A percentile compares a stretch with the other conserved stretches of the same genome.
Evolutionary conservation across 2,888 invertebrate species (phyloP).

Genomic region (Microctonus aethiopoides): DNA sequence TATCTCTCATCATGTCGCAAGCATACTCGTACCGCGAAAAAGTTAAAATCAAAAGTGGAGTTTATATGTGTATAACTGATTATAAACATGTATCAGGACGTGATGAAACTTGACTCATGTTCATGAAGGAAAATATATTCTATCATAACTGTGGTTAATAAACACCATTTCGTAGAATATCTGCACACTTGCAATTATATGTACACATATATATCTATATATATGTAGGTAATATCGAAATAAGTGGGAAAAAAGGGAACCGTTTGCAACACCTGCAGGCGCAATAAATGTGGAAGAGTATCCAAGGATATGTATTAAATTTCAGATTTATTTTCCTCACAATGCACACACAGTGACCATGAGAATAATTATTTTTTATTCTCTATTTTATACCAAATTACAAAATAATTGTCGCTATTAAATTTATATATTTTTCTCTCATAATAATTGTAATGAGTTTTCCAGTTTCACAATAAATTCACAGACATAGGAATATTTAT

Average conservation of each 20-base stretch:
- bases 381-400: not conserved
- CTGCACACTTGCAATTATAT: no score
- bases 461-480: not conserved
- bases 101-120: not conserved
- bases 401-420: not conserved
- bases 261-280: not conserved
- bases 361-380: not conserved
- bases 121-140: constrained; percentile 7
- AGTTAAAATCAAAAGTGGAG: not conserved
- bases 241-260: not conserved
- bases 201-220: not conserved
- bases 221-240: not conserved
- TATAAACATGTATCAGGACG: not conserved
- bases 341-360: not conserved
- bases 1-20: not conserved
- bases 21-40: not conserved
- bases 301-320: not conserved
- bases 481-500: not conserved
- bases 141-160: constrained; percentile 15
- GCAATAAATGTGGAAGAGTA: constrained; percentile 9
- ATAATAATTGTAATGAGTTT: not conserved
- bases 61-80: not conserved
- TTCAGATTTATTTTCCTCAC: not conserved
- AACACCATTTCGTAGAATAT: constrained; percentile 7
- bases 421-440: not conserved